Percentiles rank a stretch among this genome's conserved stretches.
phyloP scores from a whole-genome alignment of 2,888 invertebrate genomes.

The Cheilosia grossa region DNA sequence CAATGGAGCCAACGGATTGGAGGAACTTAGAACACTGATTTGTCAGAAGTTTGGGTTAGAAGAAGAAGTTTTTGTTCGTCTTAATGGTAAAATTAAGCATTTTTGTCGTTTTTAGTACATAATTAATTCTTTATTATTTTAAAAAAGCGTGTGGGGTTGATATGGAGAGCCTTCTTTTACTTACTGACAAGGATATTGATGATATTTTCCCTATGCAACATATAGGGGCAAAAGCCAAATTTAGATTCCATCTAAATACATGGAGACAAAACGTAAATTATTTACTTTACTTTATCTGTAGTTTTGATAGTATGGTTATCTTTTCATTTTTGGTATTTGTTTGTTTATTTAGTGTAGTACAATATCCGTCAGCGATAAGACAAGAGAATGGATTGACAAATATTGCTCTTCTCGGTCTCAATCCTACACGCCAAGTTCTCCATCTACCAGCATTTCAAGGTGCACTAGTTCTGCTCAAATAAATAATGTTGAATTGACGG shows the following conservation, averaged over 20 bases:
- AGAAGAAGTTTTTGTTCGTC: slow-evolving; percentile 4
- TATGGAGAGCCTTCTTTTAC: too few species aligned
- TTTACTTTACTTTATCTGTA: background rate
- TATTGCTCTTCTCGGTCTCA: background rate
- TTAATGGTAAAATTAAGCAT: slow-evolving; percentile 2
- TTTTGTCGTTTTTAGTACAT: background rate
- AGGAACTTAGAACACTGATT: background rate
- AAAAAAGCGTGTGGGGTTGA: background rate
- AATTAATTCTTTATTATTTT: background rate
- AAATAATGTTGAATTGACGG: too few species aligned
- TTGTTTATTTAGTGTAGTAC: slow-evolving; percentile 7
- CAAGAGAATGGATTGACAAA: background rate
- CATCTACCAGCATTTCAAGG: background rate
- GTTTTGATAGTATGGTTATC: background rate
- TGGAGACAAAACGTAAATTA: slow-evolving; percentile 3
- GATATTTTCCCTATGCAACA: background rate
- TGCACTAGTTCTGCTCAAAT: background rate
- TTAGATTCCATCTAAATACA: slow-evolving; percentile 2
- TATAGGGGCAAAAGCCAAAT: background rate
- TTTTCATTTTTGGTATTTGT: background rate
- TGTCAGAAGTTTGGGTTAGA: background rate
- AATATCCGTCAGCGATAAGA: slow-evolving; percentile 2
- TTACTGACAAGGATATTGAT: background rate
- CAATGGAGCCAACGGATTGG: too few species aligned
- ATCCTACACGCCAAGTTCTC: slow-evolving; percentile 3